A percentile compares a stretch with the other conserved stretches of the same genome.
phyloP scores from a whole-genome alignment of 23 tunicate genomes.

The Phallusia fumigata region DNA sequence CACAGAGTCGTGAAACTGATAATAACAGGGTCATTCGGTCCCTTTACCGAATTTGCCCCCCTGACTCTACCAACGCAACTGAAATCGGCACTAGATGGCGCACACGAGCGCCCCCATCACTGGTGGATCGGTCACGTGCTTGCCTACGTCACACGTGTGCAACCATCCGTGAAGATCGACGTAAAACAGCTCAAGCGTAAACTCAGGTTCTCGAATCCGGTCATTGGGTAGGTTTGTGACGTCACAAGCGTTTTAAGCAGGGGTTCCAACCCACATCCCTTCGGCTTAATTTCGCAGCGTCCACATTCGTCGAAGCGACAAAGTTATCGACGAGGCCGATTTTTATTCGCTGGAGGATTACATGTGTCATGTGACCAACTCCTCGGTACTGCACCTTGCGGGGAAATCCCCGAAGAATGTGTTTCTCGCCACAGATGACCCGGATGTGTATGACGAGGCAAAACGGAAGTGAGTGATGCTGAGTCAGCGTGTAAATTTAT shows the following conservation, averaged over 20 bases:
- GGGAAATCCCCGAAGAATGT: background rate
- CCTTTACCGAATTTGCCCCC: background rate
- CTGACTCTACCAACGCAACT: background rate
- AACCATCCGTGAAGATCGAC: background rate
- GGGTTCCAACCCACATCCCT: no score
- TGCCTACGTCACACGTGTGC: conserved; percentile 8
- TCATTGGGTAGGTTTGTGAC: background rate
- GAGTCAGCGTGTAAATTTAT: no score
- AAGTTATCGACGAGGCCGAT: background rate
- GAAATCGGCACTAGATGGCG: background rate
- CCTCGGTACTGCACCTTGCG: background rate
- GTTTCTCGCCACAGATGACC: background rate
- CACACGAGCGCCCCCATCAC: background rate
- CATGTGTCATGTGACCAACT: conserved; percentile 1
- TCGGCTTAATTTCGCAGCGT: background rate
- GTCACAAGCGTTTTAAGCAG: background rate
- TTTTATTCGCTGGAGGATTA: background rate
- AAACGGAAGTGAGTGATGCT: background rate
- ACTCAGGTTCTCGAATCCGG: background rate
- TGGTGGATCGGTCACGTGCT: conserved; percentile 17
- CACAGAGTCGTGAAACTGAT: background rate
- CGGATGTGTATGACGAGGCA: background rate
- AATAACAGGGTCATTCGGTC: background rate
- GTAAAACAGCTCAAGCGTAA: background rate
- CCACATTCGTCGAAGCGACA: background rate